phyloP scores from a whole-genome alignment of 2,113 vertebrate genomes.

The Microtus richardsoni region DNA sequence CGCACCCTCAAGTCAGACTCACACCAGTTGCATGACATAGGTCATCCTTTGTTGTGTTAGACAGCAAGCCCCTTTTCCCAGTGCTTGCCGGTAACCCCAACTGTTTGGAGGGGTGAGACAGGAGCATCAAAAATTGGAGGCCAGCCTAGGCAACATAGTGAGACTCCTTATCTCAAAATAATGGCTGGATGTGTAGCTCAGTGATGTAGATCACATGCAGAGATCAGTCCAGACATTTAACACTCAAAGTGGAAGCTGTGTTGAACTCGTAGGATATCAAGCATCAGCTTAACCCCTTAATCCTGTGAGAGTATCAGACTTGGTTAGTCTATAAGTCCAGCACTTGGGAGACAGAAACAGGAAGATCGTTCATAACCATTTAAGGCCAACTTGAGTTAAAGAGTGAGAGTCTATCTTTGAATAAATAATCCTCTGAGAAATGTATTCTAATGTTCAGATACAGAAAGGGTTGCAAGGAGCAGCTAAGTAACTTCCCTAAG shows the following conservation, averaged over 20 bases:
- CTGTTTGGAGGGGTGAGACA: background rate
- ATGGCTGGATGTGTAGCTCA: background rate
- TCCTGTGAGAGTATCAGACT: background rate
- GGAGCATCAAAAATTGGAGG: background rate
- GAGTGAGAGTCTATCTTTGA: background rate
- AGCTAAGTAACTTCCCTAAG: conserved; percentile 20
- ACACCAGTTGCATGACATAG: background rate
- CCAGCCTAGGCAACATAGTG: background rate
- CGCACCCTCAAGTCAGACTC: background rate
- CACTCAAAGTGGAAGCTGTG: background rate
- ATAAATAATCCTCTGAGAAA: background rate
- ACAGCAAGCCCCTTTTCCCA: background rate
- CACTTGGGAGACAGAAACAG: background rate
- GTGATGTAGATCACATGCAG: background rate
- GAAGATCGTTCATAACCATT: background rate
- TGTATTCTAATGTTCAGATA: background rate
- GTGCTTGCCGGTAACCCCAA: background rate
- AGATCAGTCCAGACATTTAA: background rate
- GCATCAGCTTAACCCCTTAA: background rate
- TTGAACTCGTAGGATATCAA: background rate
- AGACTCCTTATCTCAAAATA: background rate
- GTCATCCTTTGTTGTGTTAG: background rate
- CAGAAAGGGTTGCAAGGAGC: background rate
- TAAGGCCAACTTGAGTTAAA: background rate
- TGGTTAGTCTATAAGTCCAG: background rate